These are phyloP conservation scores for Lithophane socia DNA, from an alignment of 2,888 invertebrate genomes.

Conservation along the genomic window DNA sequence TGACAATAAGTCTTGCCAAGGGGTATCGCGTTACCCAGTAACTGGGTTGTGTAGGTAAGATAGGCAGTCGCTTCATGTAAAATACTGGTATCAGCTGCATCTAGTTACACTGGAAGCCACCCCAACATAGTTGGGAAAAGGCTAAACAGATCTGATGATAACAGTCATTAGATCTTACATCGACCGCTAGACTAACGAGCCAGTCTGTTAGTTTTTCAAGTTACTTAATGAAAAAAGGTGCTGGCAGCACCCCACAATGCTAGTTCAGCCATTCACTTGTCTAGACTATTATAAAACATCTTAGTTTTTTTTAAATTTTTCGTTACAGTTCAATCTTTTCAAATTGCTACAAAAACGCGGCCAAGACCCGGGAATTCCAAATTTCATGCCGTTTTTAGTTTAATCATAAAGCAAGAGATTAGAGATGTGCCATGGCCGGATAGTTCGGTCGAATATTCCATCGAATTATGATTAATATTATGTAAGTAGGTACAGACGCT, in stretches of 20 bases:
- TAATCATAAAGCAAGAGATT: neutral
- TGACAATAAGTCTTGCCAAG: too few species aligned
- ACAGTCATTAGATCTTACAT: too few species aligned
- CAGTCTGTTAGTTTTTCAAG: neutral
- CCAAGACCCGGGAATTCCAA: constrained; percentile 25
- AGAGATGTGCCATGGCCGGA: neutral
- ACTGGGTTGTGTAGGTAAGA: too few species aligned
- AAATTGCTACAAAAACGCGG: constrained; percentile 39
- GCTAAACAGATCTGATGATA: too few species aligned
- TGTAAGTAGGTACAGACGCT: neutral
- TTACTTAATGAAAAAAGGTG: neutral
- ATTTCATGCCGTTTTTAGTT: constrained; percentile 28
- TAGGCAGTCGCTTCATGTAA: too few species aligned
- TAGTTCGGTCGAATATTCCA: neutral
- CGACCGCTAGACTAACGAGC: neutral
- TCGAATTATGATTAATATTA: neutral
- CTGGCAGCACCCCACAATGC: neutral
- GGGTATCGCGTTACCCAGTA: too few species aligned
- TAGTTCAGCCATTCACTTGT: neutral
- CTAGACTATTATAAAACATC: neutral
- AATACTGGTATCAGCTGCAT: neutral
- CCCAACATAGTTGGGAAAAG: neutral
- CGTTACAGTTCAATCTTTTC: neutral
- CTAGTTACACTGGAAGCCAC: neutral
- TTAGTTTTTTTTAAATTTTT: neutral